These are phyloP conservation scores for Galbula dea DNA, from an alignment of 2,113 vertebrate species.

Conservation along the genomic window DNA sequence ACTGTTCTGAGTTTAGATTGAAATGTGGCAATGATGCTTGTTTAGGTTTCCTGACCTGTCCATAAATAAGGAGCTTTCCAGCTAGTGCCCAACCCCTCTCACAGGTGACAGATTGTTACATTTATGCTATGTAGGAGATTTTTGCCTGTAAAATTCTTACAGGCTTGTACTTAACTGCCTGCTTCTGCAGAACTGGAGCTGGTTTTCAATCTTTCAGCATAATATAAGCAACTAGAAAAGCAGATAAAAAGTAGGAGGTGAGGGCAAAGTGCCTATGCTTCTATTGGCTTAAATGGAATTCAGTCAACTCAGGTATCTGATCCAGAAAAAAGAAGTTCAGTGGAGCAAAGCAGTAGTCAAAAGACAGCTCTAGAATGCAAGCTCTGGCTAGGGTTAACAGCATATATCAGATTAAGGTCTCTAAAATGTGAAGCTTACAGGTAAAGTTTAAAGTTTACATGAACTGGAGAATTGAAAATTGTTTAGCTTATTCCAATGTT, in stretches of 20 bases:
- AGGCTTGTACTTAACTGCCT: not conserved
- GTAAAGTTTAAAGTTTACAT: not conserved
- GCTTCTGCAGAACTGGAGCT: not conserved
- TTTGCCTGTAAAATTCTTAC: not conserved
- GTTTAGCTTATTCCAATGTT: not conserved
- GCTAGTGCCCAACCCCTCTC: not conserved
- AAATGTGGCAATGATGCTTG: not conserved
- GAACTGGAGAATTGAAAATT: not conserved
- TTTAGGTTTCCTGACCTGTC: not conserved
- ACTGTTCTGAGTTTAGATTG: not conserved
- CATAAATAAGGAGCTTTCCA: not conserved
- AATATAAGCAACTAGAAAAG: not conserved
- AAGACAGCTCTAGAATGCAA: not conserved
- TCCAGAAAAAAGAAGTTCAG: not conserved
- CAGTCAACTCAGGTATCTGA: not conserved
- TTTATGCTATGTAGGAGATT: not conserved
- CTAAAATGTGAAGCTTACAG: not conserved
- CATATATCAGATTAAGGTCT: not conserved
- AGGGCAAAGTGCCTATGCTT: not conserved
- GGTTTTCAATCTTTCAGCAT: not conserved
- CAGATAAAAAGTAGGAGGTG: not conserved
- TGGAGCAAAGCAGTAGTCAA: not conserved
- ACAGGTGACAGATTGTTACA: not conserved
- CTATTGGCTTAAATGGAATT: not conserved
- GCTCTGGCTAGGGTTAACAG: not conserved